phyloP scores from a whole-genome alignment of 2,113 vertebrate genomes.

The Clarias batrachus region DNA sequence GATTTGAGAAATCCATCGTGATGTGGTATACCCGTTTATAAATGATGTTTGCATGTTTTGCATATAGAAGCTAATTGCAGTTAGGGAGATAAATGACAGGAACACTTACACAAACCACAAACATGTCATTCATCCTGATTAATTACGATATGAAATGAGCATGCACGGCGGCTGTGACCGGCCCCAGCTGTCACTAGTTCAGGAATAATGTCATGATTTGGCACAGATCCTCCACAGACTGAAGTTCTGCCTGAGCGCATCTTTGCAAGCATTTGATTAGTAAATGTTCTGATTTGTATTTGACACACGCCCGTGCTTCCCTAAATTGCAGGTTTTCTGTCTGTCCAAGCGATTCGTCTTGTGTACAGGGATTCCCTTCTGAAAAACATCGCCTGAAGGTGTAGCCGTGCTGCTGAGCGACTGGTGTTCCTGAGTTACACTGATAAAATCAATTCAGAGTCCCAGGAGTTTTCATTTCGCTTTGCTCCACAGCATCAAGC shows the following conservation, averaged over 20 bases:
- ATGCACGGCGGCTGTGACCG: neutral
- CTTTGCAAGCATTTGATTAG: neutral
- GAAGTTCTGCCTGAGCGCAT: neutral
- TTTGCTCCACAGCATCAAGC: neutral
- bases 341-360: neutral
- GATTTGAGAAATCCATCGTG: neutral
- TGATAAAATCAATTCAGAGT: neutral
- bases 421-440: neutral
- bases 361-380: neutral
- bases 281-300: neutral
- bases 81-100: neutral
- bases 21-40: neutral
- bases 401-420: neutral
- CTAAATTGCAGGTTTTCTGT: neutral
- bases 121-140: neutral
- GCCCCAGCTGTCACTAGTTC: slow-evolving; percentile 2
- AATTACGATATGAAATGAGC: neutral
- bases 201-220: neutral
- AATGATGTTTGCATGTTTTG: neutral
- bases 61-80: neutral
- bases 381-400: neutral
- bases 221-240: neutral
- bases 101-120: neutral
- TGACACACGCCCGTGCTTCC: neutral
- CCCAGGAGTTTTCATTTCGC: neutral